Base-by-base conservation (phyloP, 2,113 vertebrate species). In the Microcebus griseorufus region DNA sequence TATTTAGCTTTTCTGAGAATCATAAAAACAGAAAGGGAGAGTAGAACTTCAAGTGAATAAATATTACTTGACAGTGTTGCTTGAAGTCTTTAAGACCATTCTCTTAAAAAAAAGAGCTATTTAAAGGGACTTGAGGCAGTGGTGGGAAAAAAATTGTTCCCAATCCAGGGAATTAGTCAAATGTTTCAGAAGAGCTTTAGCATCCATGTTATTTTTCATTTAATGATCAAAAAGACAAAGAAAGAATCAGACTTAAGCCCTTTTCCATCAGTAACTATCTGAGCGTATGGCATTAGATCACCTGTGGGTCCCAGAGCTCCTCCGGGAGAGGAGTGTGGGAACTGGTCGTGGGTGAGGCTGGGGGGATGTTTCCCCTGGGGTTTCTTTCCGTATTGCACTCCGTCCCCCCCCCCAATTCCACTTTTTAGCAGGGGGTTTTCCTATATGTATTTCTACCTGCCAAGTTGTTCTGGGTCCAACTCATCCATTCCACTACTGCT, bases 1-100 rank as follows among this genome's bases (percentile, higher is more conserved):
- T 80, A 79, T 97, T 96, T 92, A 81, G 93, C 72, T 90, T 95
- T 87, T 90, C 84, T 60, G 53, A 90, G 45, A 75, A 51, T 79
- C 88, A 92, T 93, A 78, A 79, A 96, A 94, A 69, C 53, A 85
- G 53, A 93, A 95, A 95, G 79, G 45, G 55, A 90, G 64, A 34
- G n/a, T 51, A 37, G 32, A 87, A 84, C 39, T 93, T 95, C 55
- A 80, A 29, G 79, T 67, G 82, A 95, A 93, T 84, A 93, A 91
- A 95, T 86, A 34, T 88, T 90, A 88, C 27, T 86, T 96, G 58
- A 95, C 14, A 69, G 42, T 79, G 18, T 67, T 92, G 39, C 45
- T 85, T 87, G 64, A 93, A 80, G n/a, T 85, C 39, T 97, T 96
- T 67, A 88, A 83, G 76, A 79, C 42, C 9, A 9, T 64, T 93